These are phyloP conservation scores for Seira musarum DNA, from an alignment of 2,888 invertebrate genomes.

Conservation along the genomic window DNA sequence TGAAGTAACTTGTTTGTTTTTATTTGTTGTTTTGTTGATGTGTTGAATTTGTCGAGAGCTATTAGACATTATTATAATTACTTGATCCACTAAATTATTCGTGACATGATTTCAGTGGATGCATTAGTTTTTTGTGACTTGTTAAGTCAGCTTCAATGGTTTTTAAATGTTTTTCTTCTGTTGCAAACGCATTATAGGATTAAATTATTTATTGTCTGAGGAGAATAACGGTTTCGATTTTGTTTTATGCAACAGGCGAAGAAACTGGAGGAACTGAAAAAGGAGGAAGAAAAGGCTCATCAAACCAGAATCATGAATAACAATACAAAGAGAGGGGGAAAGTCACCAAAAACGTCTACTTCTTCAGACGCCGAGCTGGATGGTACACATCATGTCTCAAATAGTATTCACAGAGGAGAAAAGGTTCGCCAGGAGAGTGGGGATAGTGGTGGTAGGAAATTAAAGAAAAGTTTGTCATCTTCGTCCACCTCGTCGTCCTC, in stretches of 20 bases:
- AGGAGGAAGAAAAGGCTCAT: slow-evolving; percentile 64
- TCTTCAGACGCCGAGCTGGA: slow-evolving; percentile 54
- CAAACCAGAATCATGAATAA: slow-evolving; percentile 66
- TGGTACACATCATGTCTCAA: slow-evolving; percentile 58
- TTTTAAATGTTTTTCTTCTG: background rate
- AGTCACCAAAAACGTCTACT: slow-evolving; percentile 47
- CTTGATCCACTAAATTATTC: background rate
- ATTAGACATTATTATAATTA: too few relatives aligned
- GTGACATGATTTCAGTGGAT: background rate
- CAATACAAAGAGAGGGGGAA: slow-evolving; percentile 59
- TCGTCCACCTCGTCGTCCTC: slow-evolving; percentile 36
- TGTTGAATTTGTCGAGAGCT: background rate
- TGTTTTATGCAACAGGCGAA: slow-evolving; percentile 58
- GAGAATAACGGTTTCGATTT: background rate
- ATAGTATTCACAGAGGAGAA: slow-evolving; percentile 45
- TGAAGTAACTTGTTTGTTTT: background rate
- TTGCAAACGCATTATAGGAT: background rate
- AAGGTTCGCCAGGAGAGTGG: slow-evolving; percentile 51
- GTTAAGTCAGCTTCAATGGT: background rate
- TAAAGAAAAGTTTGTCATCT: slow-evolving; percentile 23
- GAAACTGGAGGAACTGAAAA: slow-evolving; percentile 65
- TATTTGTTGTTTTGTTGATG: background rate
- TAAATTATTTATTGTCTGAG: background rate
- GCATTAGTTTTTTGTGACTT: too few relatives aligned
- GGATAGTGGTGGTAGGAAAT: slow-evolving; percentile 20